These are phyloP conservation scores for Caenorhabditis japonica DNA, from an alignment of 2,888 invertebrate species.

Conservation along the genomic window DNA sequence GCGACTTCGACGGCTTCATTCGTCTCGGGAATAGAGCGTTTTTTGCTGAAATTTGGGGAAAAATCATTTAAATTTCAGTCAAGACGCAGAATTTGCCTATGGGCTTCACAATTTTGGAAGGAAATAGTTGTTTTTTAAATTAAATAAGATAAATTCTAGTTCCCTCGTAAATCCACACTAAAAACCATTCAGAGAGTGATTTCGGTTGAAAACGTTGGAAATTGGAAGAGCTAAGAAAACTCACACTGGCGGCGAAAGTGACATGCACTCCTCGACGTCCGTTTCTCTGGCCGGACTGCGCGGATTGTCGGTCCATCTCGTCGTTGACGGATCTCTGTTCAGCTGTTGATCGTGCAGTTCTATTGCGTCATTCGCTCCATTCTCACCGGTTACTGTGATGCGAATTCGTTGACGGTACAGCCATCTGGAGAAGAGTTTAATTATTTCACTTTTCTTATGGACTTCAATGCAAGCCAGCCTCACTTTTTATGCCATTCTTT, in stretches of 20 bases:
- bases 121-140: too few species aligned
- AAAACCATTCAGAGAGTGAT: too few species aligned
- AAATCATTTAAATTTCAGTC: too few species aligned
- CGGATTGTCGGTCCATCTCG: slow-evolving; percentile 61
- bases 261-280: slow-evolving; percentile 52
- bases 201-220: too few species aligned
- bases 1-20: slow-evolving; percentile 5
- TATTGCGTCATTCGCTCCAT: slow-evolving; percentile 80
- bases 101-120: too few species aligned
- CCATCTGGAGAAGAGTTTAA: slow-evolving; percentile 82
- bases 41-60: slow-evolving; percentile 24
- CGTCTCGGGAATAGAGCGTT: slow-evolving; percentile 24
- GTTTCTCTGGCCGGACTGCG: slow-evolving; percentile 49
- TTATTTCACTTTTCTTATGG: too few species aligned
- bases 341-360: slow-evolving; percentile 84
- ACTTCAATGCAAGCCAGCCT: too few species aligned
- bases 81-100: not conserved
- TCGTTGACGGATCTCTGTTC: slow-evolving; percentile 56
- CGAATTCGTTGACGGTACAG: slow-evolving; percentile 90
- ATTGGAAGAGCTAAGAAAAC: slow-evolving; percentile 16
- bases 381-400: slow-evolving; percentile 85
- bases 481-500: too few species aligned
- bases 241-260: slow-evolving; percentile 52
- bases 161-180: too few species aligned
- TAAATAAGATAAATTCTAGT: too few species aligned